Base-by-base conservation (phyloP, 2,888 invertebrate genomes). In the Rutpela maculata region DNA sequence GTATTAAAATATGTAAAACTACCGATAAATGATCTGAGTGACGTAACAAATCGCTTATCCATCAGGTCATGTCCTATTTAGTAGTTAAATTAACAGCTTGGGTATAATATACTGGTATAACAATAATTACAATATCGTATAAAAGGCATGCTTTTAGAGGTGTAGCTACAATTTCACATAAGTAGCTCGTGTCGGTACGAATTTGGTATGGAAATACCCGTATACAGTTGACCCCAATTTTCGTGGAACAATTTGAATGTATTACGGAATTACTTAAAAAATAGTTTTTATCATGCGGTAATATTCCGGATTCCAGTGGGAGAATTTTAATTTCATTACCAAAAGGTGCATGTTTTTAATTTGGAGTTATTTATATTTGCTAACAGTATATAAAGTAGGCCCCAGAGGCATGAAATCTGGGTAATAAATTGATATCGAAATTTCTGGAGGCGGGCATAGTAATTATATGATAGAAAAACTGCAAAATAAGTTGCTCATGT, bases 311-410 rank as follows among this genome's bases (percentile, higher is more conserved):
- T 50, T 15, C 15, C 15, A 50, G 15, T 38, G 38, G 38, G 6
- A 50, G 50, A 50, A 50, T 50, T 50, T n/a, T 50, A 50, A 50
- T 50, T 50, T 11, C 50, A n/a, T n/a, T n/a, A n/a, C n/a, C n/a
- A n/a, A n/a, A n/a, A n/a, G n/a, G n/a, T n/a, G n/a, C n/a, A n/a
- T n/a, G n/a, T n/a, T n/a, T n/a, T n/a, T n/a, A n/a, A n/a, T n/a
- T n/a, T n/a, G n/a, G n/a, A n/a, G n/a, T n/a, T n/a, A n/a, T n/a
- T n/a, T n/a, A n/a, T n/a, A n/a, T n/a, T n/a, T n/a, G n/a, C n/a
- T n/a, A n/a, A n/a, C n/a, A n/a, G n/a, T n/a, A n/a, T n/a, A n/a
- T n/a, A n/a, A n/a, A n/a, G n/a, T n/a, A n/a, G n/a, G n/a, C n/a
- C n/a, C n/a, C n/a, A n/a, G n/a, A n/a, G n/a, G n/a, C n/a, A n/a